Base-by-base conservation (phyloP, 2,797 vertebrate genomes). In the Numenius phaeopus region DNA sequence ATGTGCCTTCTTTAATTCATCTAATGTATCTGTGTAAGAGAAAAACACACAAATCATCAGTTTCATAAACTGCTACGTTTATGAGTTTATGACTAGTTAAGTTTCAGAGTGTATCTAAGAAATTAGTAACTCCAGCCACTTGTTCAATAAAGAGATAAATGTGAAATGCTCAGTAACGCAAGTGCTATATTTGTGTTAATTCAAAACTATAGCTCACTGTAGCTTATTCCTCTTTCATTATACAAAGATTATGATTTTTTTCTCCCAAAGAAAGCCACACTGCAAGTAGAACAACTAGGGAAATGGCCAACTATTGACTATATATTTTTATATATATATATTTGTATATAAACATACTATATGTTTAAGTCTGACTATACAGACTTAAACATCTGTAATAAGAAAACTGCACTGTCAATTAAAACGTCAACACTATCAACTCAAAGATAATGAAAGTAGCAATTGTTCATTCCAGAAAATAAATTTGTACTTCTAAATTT, bases 1-100 rank as follows among this genome's bases (percentile, higher is more conserved):
- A 69, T 99, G 98, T 37, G 98, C 98, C 93, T 98, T 99, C 85
- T 98, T 99, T 97, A 99, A 98, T 83, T 98, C 97, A 95, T 99
- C 99, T 92, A 99, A 97, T 21, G 97, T 97, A 85, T 98, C 99
- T 99, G 97, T 58, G 69, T 65, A 84, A 71, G 89, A 73, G 72
- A 78, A 88, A 90, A 42, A 81, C 12, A 26, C 32, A 87, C 4
- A 37, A 87, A 90, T 21, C 80, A 32, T 91, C 70, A 88, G 21
- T 69, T 89, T 27, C 50, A 71, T 57, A 50, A 91, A 73, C 32
- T 32, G 14, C 0, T 19, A 78, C 50, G 9, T 52, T 83, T 54
- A 47, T 7, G 29, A 55, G 49, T 47, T 57, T 67, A 46, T 7
- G 3, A 57, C 3, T 40, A 59, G 26, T 81, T 70, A 65, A 27